Conservation (phyloP, 2,888 invertebrate species). For the Tortrix viridana region DNA sequence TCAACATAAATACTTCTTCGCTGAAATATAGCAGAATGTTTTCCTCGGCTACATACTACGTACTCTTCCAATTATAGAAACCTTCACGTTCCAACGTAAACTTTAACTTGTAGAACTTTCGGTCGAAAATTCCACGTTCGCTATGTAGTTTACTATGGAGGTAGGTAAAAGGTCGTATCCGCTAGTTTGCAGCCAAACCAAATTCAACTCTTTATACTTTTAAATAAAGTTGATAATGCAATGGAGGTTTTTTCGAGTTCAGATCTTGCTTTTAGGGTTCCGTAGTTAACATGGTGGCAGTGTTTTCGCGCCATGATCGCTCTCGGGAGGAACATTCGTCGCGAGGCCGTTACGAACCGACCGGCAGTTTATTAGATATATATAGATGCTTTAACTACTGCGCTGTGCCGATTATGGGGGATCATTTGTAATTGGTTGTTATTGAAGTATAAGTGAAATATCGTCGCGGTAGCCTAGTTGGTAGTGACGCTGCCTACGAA, state of each 20-base stretch:
- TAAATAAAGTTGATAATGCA: too few species aligned
- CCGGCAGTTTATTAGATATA: constrained; percentile 60
- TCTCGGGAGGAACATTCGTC: constrained; percentile 60
- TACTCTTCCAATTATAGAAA: constrained; percentile 4
- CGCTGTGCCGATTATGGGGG: constrained; percentile 9
- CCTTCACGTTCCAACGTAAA: neutral
- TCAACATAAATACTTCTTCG: neutral
- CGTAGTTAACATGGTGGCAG: too few species aligned
- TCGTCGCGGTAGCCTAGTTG: too few species aligned
- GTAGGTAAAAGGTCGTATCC: too few species aligned
- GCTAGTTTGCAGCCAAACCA: too few species aligned
- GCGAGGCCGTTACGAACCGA: constrained; percentile 51
- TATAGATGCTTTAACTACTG: constrained; percentile 43
- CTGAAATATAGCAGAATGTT: constrained; percentile 12
- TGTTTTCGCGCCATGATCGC: constrained; percentile 40
- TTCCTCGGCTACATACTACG: neutral
- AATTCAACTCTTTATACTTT: too few species aligned
- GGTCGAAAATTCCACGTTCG: neutral
- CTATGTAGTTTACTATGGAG: too few species aligned
- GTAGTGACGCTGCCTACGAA: too few species aligned
- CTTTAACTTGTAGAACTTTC: neutral
- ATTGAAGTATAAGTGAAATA: too few species aligned
- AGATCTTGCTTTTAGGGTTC: too few species aligned
- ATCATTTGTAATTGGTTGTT: too few species aligned
- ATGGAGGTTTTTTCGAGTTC: too few species aligned